Percentiles rank a stretch among this genome's conserved stretches.
These are phyloP conservation scores for Diarsia rubi DNA, from an alignment of 2,888 invertebrate genomes.

Conservation along the genomic window DNA sequence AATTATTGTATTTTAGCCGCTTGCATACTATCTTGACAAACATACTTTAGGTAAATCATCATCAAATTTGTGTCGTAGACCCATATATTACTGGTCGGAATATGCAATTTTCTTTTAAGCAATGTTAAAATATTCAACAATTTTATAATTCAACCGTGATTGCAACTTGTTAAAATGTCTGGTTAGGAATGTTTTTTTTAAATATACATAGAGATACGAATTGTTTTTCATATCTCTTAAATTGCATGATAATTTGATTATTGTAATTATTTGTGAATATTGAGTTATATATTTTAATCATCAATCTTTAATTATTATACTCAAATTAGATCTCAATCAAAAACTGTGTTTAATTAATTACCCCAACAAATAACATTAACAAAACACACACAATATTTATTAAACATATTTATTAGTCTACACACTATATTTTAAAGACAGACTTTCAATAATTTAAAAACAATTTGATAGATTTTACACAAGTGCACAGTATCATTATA, in stretches of 20 bases:
- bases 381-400: constrained; percentile 17
- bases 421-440: neutral
- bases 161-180: neutral
- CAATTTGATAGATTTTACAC: constrained; percentile 11
- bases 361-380: constrained; percentile 2
- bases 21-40: neutral
- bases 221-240: neutral
- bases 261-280: constrained; percentile 5
- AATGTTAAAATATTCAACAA: neutral
- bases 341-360: constrained; percentile 46
- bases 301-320: constrained; percentile 30
- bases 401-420: constrained; percentile 4
- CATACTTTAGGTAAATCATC: neutral
- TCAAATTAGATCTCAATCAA: constrained; percentile 61
- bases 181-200: neutral
- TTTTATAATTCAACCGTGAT: neutral
- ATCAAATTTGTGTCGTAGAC: neutral
- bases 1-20: neutral
- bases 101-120: neutral
- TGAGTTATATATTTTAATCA: constrained; percentile 2
- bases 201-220: neutral
- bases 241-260: neutral
- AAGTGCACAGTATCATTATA: neutral
- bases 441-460: neutral
- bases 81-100: neutral